Evolutionary conservation across 2,797 vertebrate species (phyloP).

Genomic region (Sebastes goodei): DNA sequence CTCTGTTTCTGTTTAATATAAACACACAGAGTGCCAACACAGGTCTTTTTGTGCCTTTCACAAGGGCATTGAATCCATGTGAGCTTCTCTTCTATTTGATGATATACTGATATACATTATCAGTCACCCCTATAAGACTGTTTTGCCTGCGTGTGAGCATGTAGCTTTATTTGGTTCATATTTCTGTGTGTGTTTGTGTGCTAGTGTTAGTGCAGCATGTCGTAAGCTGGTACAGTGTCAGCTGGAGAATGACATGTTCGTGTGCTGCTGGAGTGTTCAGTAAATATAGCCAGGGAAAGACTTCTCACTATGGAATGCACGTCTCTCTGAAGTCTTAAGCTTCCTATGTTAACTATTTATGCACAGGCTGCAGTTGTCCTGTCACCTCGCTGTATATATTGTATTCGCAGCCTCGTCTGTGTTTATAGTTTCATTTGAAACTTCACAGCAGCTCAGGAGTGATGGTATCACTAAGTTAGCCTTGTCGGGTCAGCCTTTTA

Average conservation of each 20-base stretch:
- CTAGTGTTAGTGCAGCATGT: not conserved
- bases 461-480: not conserved
- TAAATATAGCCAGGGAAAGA: constrained; percentile 56
- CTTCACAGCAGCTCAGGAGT: not conserved
- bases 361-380: constrained; percentile 2
- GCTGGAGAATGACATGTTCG: constrained; percentile 4
- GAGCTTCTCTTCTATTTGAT: not conserved
- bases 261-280: constrained; percentile 5
- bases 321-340: constrained; percentile 35
- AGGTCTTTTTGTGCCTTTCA: not conserved
- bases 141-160: not conserved
- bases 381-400: constrained; percentile 1
- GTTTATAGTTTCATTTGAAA: not conserved
- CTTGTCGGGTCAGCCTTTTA: not conserved
- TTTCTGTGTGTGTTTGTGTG: constrained; percentile 34
- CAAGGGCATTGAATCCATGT: not conserved
- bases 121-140: not conserved
- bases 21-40: not conserved
- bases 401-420: not conserved
- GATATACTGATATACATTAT: not conserved
- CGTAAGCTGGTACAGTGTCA: constrained; percentile 4
- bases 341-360: constrained; percentile 5
- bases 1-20: not conserved
- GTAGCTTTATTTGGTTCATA: constrained; percentile 12
- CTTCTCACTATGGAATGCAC: constrained; percentile 11